These are phyloP conservation scores for Melanocharis versteri DNA, from an alignment of 2,113 vertebrate genomes.

Conservation along the genomic window DNA sequence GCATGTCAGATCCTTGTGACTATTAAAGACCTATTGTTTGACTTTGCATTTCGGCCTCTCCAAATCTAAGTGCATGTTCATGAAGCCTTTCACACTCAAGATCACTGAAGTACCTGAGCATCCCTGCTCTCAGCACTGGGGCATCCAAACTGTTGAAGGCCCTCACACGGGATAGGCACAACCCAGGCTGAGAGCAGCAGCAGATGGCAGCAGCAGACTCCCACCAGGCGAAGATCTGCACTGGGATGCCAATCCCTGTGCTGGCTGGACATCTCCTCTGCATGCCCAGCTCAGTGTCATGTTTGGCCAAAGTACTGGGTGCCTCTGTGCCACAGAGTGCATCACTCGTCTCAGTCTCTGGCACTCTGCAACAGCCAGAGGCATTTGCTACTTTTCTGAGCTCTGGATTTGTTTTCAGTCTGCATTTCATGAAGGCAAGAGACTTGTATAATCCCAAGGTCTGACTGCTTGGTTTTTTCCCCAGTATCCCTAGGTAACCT, in stretches of 20 bases:
- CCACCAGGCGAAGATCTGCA: background rate
- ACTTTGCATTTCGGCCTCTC: background rate
- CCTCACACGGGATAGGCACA: background rate
- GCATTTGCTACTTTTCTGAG: background rate
- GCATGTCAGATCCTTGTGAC: background rate
- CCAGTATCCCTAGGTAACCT: background rate
- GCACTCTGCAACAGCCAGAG: background rate
- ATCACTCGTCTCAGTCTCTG: background rate
- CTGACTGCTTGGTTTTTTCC: background rate
- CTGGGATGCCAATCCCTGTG: accelerated
- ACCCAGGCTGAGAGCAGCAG: background rate
- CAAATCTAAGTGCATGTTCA: background rate
- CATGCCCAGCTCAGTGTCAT: background rate
- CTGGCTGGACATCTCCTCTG: background rate
- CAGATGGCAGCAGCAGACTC: background rate
- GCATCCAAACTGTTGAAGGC: background rate
- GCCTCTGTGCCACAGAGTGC: background rate
- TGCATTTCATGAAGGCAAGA: background rate
- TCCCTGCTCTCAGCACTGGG: background rate
- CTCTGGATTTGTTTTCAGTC: background rate
- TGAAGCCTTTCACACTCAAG: background rate
- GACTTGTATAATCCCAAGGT: background rate
- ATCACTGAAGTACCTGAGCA: background rate
- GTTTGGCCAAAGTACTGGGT: accelerated
- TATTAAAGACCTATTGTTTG: background rate